Evolutionary conservation across 1,140 invertebrate species (phyloP).

Genomic region (Brachionus plicatilis): DNA sequence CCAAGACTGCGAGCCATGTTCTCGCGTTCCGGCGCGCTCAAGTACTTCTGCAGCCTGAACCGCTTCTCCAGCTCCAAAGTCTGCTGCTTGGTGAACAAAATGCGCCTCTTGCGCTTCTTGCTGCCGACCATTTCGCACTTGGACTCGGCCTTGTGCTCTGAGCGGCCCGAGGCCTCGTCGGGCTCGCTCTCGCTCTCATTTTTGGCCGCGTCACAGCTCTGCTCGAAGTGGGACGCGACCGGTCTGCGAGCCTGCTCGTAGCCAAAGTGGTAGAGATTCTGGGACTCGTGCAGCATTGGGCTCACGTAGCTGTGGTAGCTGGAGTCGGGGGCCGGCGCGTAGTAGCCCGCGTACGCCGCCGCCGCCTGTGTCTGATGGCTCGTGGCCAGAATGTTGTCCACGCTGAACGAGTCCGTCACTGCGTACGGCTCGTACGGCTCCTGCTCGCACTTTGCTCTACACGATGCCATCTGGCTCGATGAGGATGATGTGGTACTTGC

Average conservation of each 20-base stretch:
- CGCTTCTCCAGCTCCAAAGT: slow-evolving; percentile 88
- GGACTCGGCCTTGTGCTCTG: background rate
- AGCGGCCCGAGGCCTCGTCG: background rate
- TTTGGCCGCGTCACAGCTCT: background rate
- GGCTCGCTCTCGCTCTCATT: background rate
- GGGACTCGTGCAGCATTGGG: background rate
- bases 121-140: background rate
- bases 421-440: background rate
- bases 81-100: slow-evolving; percentile 96
- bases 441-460: background rate
- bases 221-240: background rate
- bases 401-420: background rate
- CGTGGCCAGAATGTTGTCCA: background rate
- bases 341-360: background rate
- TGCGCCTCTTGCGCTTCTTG: slow-evolving; percentile 80
- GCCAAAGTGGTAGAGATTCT: background rate
- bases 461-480: background rate
- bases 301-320: background rate
- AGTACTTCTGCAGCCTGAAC: slow-evolving; percentile 90
- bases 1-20: slow-evolving; percentile 85
- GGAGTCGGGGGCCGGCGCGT: background rate
- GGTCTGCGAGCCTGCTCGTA: background rate
- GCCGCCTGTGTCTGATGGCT: background rate
- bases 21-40: slow-evolving; percentile 89
- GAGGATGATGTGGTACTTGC: background rate